Percentiles rank a stretch among this genome's conserved stretches.
Conservation (phyloP, 35 echinoderm and acorn worm species). For the Antedon bifida region DNA sequence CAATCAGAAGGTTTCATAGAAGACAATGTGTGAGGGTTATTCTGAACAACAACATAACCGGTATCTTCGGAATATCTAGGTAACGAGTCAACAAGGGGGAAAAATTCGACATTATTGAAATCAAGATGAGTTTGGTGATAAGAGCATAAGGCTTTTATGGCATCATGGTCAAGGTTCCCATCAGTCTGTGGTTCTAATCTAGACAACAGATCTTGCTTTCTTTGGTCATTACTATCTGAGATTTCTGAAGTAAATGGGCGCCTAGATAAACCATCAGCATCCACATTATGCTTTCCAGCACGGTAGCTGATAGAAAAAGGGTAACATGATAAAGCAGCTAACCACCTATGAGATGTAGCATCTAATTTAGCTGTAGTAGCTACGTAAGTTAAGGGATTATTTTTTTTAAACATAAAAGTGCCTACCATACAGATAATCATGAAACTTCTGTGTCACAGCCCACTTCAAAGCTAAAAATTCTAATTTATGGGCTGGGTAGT, state of each 20-base stretch:
- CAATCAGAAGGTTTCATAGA: neutral
- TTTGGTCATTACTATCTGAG: neutral
- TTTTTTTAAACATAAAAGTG: conserved; percentile 18
- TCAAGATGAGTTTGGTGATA: neutral
- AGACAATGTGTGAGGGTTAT: neutral
- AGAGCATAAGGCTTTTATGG: neutral
- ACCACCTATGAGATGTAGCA: conserved; percentile 15
- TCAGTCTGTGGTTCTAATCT: neutral
- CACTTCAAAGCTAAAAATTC: conserved; percentile 42
- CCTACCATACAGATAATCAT: conserved; percentile 18
- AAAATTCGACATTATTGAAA: neutral
- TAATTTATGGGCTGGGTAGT: conserved; percentile 40
- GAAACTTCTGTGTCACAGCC: conserved; percentile 28
- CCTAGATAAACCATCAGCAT: conserved; percentile 38
- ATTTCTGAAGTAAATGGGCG: neutral
- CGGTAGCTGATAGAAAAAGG: conserved; percentile 20
- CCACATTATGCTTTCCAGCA: conserved; percentile 23
- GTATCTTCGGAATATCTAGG: neutral
- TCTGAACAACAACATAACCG: neutral
- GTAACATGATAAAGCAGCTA: conserved; percentile 7
- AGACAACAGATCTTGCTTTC: neutral
- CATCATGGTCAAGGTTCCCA: neutral
- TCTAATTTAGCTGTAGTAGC: conserved; percentile 17
- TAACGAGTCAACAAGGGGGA: neutral
- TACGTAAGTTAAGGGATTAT: conserved; percentile 23